phyloP scores from a whole-genome alignment of 2,113 vertebrate genomes.

The Carassius gibelio region DNA sequence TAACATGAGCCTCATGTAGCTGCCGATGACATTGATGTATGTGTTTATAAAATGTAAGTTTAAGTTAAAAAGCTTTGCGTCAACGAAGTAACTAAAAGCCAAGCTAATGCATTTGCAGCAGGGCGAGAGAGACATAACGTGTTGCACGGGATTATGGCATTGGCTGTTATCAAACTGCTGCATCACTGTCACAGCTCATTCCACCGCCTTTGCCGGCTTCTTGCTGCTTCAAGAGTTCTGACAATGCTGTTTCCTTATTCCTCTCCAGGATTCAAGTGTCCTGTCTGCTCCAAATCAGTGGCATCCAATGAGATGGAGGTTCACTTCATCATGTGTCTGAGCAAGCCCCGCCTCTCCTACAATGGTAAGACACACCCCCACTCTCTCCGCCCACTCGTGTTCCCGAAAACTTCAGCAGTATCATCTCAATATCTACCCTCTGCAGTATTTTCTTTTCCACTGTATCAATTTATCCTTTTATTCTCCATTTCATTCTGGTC shows the following conservation, averaged over 20 bases:
- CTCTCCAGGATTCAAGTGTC: slow-evolving; percentile 94
- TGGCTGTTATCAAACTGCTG: not conserved
- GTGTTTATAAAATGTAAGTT: not conserved
- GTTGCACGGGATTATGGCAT: slow-evolving; percentile 24
- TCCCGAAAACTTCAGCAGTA: too few species aligned
- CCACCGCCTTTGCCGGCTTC: not conserved
- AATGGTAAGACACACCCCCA: slow-evolving; percentile 80
- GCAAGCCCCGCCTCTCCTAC: slow-evolving; percentile 99
- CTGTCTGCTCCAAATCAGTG: slow-evolving; percentile 99
- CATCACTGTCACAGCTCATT: not conserved
- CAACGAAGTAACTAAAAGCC: slow-evolving; percentile 3
- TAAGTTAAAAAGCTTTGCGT: slow-evolving; percentile 3
- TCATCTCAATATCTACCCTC: not conserved
- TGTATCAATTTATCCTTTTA: slow-evolving; percentile 30
- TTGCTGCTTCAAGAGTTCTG: not conserved
- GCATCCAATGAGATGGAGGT: slow-evolving; percentile 99
- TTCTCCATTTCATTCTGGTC: not conserved
- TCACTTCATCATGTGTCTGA: slow-evolving; percentile 99
- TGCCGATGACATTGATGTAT: slow-evolving; percentile 2
- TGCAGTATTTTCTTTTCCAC: not conserved
- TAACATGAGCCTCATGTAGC: not conserved
- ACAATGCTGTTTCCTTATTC: slow-evolving; percentile 48
- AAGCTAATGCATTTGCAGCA: not conserved
- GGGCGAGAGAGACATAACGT: not conserved
- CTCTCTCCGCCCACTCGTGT: too few species aligned